These are phyloP conservation scores for Thamnophis elegans DNA, from an alignment of 2,797 vertebrate species.

Conservation along the genomic window DNA sequence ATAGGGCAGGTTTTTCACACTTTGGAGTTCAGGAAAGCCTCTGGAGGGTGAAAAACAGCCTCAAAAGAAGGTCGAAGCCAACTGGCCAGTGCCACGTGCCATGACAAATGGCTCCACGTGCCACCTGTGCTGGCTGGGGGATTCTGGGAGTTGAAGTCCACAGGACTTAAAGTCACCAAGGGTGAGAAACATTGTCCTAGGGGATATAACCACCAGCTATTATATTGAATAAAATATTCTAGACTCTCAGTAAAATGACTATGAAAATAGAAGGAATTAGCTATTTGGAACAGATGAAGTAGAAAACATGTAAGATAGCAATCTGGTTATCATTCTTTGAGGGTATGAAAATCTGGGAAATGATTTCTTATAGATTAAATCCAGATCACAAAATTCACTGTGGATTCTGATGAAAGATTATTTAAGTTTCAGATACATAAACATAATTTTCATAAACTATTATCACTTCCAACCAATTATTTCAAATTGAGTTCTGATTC, in stretches of 20 bases:
- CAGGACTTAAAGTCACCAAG: not conserved
- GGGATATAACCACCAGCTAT: not conserved
- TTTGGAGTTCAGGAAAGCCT: too few species aligned
- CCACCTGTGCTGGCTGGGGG: too few species aligned
- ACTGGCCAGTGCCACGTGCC: too few species aligned
- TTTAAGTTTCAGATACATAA: not conserved
- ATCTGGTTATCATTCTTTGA: not conserved
- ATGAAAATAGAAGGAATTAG: slow-evolving; percentile 1
- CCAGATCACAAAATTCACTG: not conserved
- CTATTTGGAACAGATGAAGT: not conserved
- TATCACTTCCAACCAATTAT: not conserved
- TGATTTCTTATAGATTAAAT: not conserved
- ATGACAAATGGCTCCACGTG: too few species aligned
- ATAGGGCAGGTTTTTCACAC: too few species aligned
- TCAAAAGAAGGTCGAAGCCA: too few species aligned
- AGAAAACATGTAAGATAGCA: not conserved
- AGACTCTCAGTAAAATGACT: not conserved
- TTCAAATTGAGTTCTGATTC: not conserved
- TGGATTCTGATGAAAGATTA: not conserved
- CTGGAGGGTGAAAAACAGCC: too few species aligned
- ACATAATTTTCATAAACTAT: not conserved
- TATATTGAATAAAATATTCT: slow-evolving; percentile 4
- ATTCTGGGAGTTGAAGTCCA: not conserved
- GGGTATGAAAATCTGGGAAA: not conserved
- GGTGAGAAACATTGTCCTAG: not conserved